phyloP scores from a whole-genome alignment of 2,888 invertebrate genomes.

The Idaea straminata region DNA sequence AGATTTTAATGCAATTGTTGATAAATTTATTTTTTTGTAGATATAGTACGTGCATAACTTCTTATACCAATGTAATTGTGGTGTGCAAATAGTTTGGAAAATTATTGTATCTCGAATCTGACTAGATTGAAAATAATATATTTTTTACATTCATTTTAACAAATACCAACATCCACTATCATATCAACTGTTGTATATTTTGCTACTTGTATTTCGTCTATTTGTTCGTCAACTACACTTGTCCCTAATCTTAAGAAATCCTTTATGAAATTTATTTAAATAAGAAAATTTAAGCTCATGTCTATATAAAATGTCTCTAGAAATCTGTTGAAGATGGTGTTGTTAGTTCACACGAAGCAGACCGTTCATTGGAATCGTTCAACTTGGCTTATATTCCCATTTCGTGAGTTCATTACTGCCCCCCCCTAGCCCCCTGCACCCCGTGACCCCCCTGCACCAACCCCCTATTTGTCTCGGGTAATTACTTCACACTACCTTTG shows the following conservation, averaged over 20 bases:
- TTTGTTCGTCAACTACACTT: too few species aligned
- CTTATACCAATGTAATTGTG: too few species aligned
- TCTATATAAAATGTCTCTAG: not conserved
- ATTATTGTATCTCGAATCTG: too few species aligned
- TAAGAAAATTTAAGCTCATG: not conserved
- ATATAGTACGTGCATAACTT: too few species aligned
- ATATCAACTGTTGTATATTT: too few species aligned
- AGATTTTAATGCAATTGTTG: slow-evolving; percentile 16
- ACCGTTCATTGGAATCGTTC: slow-evolving; percentile 1
- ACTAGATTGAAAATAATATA: too few species aligned
- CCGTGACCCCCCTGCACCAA: not conserved
- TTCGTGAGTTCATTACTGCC: not conserved
- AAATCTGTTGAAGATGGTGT: not conserved
- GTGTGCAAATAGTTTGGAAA: too few species aligned
- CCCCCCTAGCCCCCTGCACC: not conserved
- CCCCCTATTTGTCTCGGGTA: not conserved
- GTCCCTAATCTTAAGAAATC: too few species aligned
- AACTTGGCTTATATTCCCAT: not conserved
- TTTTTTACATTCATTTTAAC: too few species aligned
- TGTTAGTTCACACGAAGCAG: not conserved
- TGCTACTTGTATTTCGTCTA: too few species aligned
- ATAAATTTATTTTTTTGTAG: not conserved
- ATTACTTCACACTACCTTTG: not conserved
- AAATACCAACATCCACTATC: too few species aligned
- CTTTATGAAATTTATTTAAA: too few species aligned